Evolutionary conservation across 1,140 invertebrate species (phyloP).

Genomic region (Antheraea mylitta): DNA sequence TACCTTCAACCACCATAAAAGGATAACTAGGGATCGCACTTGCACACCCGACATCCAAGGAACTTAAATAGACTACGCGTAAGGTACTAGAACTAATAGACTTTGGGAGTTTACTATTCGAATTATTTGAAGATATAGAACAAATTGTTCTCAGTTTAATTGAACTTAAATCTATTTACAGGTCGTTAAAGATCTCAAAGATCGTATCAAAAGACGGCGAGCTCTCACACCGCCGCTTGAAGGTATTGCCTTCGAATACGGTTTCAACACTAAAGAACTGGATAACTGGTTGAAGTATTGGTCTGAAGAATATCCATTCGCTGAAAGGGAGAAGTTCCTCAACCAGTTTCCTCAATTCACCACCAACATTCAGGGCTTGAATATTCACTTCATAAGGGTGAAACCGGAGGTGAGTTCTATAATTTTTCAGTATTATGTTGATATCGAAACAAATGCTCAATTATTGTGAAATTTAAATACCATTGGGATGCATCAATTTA

Average conservation of each 20-base stretch:
- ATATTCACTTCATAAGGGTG: conserved; percentile 86
- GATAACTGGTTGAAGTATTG: conserved; percentile 83
- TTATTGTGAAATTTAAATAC: too few species aligned
- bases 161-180: conserved; percentile 41
- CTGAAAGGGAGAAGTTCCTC: conserved; percentile 81
- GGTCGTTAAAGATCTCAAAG: conserved; percentile 82
- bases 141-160: too few species aligned
- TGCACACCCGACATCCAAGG: too few species aligned
- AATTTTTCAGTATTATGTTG: not conserved
- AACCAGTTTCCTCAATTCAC: conserved; percentile 87
- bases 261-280: conserved; percentile 85
- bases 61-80: too few species aligned
- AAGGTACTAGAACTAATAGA: too few species aligned
- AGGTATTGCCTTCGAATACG: conserved; percentile 85
- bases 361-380: conserved; percentile 84
- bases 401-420: conserved; percentile 68
- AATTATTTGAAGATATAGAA: not conserved
- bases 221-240: conserved; percentile 80
- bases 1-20: too few species aligned
- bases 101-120: too few species aligned
- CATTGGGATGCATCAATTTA: too few species aligned
- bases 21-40: too few species aligned
- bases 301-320: conserved; percentile 85
- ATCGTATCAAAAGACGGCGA: conserved; percentile 78
- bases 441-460: too few species aligned